These are phyloP conservation scores for Tinea trinotella DNA, from an alignment of 2,888 invertebrate species.

Conservation along the genomic window DNA sequence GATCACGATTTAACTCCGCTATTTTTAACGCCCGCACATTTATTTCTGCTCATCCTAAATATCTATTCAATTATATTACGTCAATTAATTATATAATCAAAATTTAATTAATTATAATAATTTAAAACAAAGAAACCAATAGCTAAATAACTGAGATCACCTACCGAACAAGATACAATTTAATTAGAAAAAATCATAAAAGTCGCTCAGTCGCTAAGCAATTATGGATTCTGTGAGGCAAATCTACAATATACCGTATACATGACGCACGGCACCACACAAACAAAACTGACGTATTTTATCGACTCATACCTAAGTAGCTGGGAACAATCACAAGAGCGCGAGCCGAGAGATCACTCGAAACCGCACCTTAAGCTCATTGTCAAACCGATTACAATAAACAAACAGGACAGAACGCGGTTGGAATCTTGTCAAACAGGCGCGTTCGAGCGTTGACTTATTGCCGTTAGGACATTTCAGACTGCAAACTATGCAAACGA, in stretches of 20 bases:
- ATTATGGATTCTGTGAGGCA: conserved; percentile 66
- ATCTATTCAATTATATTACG: not conserved
- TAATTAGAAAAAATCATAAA: conserved; percentile 49
- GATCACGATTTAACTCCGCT: not conserved
- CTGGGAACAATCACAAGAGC: conserved; percentile 60
- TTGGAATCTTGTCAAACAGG: conserved; percentile 73
- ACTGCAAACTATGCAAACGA: conserved; percentile 29
- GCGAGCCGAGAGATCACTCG: conserved; percentile 62
- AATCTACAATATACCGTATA: conserved; percentile 68
- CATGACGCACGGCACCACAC: conserved; percentile 69
- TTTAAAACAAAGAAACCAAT: conserved; percentile 6
- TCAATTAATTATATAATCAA: not conserved
- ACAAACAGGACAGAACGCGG: conserved; percentile 71
- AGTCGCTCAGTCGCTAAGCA: conserved; percentile 60
- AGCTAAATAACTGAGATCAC: not conserved
- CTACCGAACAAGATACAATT: conserved; percentile 22
- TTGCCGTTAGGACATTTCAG: conserved; percentile 70
- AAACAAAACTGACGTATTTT: conserved; percentile 33
- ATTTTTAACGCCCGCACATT: not conserved
- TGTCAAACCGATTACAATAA: conserved; percentile 73
- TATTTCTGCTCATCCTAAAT: not conserved
- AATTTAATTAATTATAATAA: not conserved
- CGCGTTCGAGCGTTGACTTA: conserved; percentile 73
- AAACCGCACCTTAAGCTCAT: conserved; percentile 73
- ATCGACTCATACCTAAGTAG: conserved; percentile 36